These are phyloP conservation scores for Microtus pennsylvanicus DNA, from an alignment of 2,113 vertebrate genomes.

Conservation along the genomic window DNA sequence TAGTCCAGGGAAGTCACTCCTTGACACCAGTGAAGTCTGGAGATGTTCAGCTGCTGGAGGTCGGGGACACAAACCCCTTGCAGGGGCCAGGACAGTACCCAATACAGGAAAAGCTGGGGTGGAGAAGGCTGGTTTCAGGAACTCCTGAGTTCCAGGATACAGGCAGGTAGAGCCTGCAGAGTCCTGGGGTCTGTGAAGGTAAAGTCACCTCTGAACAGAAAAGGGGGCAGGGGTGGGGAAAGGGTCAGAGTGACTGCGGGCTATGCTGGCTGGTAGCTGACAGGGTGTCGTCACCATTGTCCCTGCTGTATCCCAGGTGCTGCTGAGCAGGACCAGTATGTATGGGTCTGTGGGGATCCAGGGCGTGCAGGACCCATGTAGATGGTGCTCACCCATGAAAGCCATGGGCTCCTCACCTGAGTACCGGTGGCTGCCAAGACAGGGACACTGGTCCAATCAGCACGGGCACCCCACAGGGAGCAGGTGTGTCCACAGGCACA, in stretches of 20 bases:
- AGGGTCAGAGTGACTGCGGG: neutral
- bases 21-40: neutral
- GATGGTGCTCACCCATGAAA: neutral
- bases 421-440: neutral
- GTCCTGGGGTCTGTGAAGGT: neutral
- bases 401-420: neutral
- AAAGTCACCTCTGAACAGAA: too few species aligned
- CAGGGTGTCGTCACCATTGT: neutral
- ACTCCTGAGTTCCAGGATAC: neutral
- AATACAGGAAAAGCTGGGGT: fast-evolving
- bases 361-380: neutral
- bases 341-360: neutral
- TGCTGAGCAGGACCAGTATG: neutral
- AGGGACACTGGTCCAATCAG: fast-evolving
- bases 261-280: neutral
- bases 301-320: neutral
- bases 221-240: fast-evolving
- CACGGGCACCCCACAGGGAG: neutral
- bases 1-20: too few species aligned
- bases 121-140: neutral
- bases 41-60: neutral
- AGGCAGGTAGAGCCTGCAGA: neutral
- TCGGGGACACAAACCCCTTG: neutral
- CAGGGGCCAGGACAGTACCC: neutral
- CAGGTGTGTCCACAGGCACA: neutral